Conservation (phyloP, 2,113 vertebrate species). For the Aspidoscelis tigris region DNA sequence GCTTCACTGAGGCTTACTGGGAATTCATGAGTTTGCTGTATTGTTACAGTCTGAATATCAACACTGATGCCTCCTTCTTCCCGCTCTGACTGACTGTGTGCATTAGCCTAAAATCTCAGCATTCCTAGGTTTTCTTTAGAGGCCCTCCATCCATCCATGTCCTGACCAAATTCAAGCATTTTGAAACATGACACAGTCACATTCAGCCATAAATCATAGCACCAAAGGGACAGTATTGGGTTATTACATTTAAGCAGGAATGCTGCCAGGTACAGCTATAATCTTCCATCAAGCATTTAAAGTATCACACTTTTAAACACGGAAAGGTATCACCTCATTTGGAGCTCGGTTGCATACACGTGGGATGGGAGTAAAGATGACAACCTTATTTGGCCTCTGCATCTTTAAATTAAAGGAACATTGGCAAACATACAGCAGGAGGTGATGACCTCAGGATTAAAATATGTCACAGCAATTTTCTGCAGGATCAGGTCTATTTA, state of each 20-base stretch:
- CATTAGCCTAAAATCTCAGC: constrained; percentile 29
- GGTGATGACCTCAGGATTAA: background rate
- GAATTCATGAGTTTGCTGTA: too few species aligned
- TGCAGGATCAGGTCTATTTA: background rate
- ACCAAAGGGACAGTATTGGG: accelerated
- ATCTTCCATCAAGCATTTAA: background rate
- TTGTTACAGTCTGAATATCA: constrained; percentile 9
- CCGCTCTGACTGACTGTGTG: too few species aligned
- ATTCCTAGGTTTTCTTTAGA: constrained; percentile 49
- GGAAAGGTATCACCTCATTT: background rate
- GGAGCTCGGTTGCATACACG: background rate
- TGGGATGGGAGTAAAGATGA: background rate
- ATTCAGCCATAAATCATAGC: constrained; percentile 51
- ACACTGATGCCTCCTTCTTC: background rate
- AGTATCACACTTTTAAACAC: background rate
- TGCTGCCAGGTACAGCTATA: background rate
- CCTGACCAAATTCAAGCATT: constrained; percentile 44
- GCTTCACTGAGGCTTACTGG: too few species aligned
- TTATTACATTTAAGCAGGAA: constrained; percentile 22
- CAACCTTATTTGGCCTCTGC: background rate
- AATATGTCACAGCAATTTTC: background rate
- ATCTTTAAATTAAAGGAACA: background rate
- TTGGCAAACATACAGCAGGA: background rate
- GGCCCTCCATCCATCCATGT: constrained; percentile 40
- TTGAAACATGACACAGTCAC: constrained; percentile 44